Conservation (phyloP, 1,140 invertebrate genomes). For the Drosophila lacteicornis region DNA sequence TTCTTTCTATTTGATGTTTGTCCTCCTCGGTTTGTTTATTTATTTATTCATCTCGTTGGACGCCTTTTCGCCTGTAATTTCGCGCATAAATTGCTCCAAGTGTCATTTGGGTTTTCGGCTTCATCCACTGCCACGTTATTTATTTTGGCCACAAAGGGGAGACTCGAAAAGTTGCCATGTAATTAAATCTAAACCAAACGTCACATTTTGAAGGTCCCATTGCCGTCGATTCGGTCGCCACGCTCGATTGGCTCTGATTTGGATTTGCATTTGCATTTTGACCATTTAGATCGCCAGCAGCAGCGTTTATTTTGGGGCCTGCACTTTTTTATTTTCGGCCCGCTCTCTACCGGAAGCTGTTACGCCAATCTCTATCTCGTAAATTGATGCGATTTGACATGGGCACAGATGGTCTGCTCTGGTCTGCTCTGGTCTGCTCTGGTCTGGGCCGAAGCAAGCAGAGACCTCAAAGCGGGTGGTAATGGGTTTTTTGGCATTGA, state of each 20-base stretch:
- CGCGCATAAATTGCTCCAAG: slow-evolving; percentile 76
- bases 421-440: slow-evolving; percentile 9
- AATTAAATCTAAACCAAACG: slow-evolving; percentile 83
- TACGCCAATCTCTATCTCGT: slow-evolving; percentile 74
- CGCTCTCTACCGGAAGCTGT: slow-evolving; percentile 69
- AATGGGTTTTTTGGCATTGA: slow-evolving; percentile 79
- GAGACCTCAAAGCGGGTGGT: slow-evolving; percentile 58
- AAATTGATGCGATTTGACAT: slow-evolving; percentile 76
- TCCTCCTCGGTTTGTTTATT: slow-evolving; percentile 66
- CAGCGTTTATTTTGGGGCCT: slow-evolving; percentile 44
- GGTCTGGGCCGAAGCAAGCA: slow-evolving; percentile 6
- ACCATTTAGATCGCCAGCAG: slow-evolving; percentile 22
- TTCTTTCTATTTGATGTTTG: slow-evolving; percentile 77
- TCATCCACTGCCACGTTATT: slow-evolving; percentile 36
- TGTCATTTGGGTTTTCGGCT: slow-evolving; percentile 51
- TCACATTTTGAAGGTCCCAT: slow-evolving; percentile 77
- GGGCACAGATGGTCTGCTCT: slow-evolving; percentile 49
- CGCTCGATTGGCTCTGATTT: slow-evolving; percentile 77
- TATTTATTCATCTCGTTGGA: slow-evolving; percentile 57
- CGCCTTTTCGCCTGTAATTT: slow-evolving; percentile 77
- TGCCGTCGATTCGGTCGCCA: slow-evolving; percentile 45
- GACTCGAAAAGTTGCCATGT: slow-evolving; percentile 68
- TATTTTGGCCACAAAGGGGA: slow-evolving; percentile 38
- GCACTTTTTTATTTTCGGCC: slow-evolving; percentile 29
- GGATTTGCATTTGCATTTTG: slow-evolving; percentile 54